phyloP scores from a whole-genome alignment of 2,888 invertebrate genomes.

The Morpho achilles region DNA sequence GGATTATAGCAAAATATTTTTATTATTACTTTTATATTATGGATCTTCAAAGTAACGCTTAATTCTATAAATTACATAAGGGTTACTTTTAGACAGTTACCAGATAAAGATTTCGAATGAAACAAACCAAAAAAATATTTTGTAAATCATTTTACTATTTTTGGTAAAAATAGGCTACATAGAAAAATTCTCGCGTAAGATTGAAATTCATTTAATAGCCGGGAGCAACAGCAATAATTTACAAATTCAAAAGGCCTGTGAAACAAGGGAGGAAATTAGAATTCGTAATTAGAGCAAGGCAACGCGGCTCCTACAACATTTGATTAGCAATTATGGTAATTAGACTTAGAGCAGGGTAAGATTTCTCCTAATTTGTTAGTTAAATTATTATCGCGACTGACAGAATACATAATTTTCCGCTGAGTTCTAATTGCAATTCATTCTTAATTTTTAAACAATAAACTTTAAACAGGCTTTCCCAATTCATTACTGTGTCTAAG shows the following conservation, averaged over 20 bases:
- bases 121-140: too few relatives aligned
- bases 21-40: too few relatives aligned
- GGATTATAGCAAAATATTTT: too few relatives aligned
- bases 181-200: slow-evolving; percentile 9
- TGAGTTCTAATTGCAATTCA: slow-evolving; percentile 32
- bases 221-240: slow-evolving; percentile 64
- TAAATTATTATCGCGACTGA: slow-evolving; percentile 66
- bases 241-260: slow-evolving; percentile 75
- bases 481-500: too few relatives aligned
- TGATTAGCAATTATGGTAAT: slow-evolving; percentile 79
- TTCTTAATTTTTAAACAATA: slow-evolving; percentile 11
- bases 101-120: too few relatives aligned
- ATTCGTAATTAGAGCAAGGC: slow-evolving; percentile 75
- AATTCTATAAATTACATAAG: too few relatives aligned
- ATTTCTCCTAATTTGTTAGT: slow-evolving; percentile 76
- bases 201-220: slow-evolving; percentile 53
- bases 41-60: too few relatives aligned
- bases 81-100: too few relatives aligned
- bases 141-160: not conserved
- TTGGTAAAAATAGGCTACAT: not conserved
- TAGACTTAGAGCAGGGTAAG: slow-evolving; percentile 75
- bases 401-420: slow-evolving; percentile 39
- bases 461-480: too few relatives aligned
- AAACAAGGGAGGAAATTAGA: slow-evolving; percentile 77
- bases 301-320: slow-evolving; percentile 64